phyloP scores from a whole-genome alignment of 2,113 vertebrate genomes.

The Sinocyclocheilus maitianheensis region DNA sequence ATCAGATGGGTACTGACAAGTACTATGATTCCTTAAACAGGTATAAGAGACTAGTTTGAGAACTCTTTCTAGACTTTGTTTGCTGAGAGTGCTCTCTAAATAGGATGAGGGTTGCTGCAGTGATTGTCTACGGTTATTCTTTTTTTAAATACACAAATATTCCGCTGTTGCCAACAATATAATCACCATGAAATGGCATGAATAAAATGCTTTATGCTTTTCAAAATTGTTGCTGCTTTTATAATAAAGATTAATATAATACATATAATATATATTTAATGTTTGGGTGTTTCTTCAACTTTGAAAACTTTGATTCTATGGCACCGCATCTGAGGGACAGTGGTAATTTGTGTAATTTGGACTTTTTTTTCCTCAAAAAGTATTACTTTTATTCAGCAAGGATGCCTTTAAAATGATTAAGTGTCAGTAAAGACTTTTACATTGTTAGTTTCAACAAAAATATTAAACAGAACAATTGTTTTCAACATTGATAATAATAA shows the following conservation, averaged over 20 bases:
- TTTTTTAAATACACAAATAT: conserved; percentile 44
- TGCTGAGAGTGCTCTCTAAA: conserved; percentile 59
- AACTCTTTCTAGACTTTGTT: conserved; percentile 64
- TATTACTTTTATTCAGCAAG: not conserved
- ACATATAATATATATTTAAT: not conserved
- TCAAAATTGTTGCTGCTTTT: not conserved
- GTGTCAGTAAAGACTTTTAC: too few species aligned
- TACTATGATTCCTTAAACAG: conserved; percentile 86
- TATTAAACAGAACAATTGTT: not conserved
- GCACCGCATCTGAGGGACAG: not conserved
- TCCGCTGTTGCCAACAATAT: conserved; percentile 69
- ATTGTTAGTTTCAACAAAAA: too few species aligned
- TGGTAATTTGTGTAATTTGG: not conserved
- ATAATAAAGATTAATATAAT: not conserved
- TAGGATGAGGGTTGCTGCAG: conserved; percentile 35
- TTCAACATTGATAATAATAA: not conserved
- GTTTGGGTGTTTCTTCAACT: not conserved
- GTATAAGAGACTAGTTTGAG: conserved; percentile 82
- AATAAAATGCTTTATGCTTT: not conserved
- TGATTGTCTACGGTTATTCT: conserved; percentile 27
- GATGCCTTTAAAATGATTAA: not conserved
- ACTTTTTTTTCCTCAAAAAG: not conserved
- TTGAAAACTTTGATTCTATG: not conserved
- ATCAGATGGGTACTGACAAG: conserved; percentile 87
- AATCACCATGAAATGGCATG: conserved; percentile 66